Conservation (phyloP, 2,888 invertebrate genomes). For the Ashinkailepas kermadecensis region DNA sequence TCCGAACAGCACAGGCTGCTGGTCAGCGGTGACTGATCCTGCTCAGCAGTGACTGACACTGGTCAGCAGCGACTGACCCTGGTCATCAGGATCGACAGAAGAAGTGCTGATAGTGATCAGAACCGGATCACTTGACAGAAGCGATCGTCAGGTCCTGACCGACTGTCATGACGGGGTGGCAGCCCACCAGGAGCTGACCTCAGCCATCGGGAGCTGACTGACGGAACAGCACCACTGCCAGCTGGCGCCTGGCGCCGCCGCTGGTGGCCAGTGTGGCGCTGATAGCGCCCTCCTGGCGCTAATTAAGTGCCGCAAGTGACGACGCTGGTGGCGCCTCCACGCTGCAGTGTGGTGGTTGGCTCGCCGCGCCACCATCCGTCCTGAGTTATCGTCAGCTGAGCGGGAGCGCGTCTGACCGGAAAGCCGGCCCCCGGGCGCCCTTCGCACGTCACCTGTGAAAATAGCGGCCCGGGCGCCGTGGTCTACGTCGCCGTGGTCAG, state of each 20-base stretch:
- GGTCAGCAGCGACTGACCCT: too few relatives aligned
- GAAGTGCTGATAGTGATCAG: too few relatives aligned
- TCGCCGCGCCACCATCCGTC: not conserved
- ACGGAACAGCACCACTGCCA: too few relatives aligned
- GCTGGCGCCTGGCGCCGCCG: not conserved
- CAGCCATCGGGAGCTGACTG: too few relatives aligned
- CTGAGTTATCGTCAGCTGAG: not conserved
- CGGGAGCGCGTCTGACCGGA: not conserved
- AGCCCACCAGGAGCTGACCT: too few relatives aligned
- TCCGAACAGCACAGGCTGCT: too few relatives aligned
- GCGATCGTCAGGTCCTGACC: too few relatives aligned
- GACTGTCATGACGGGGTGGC: too few relatives aligned
- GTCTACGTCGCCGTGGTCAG: not conserved
- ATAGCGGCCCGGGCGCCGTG: not conserved
- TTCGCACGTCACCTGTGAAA: not conserved
- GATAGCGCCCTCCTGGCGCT: constrained; percentile 5
- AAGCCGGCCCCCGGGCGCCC: not conserved
- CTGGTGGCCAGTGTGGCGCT: constrained; percentile 2
- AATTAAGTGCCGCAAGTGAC: not conserved
- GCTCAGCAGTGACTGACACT: too few relatives aligned
- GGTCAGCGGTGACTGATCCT: too few relatives aligned
- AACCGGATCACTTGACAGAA: too few relatives aligned
- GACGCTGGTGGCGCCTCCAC: not conserved
- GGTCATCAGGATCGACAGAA: too few relatives aligned
- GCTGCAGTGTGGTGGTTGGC: not conserved